Conservation (phyloP, 2,888 invertebrate species). For the Aquatica leii region DNA sequence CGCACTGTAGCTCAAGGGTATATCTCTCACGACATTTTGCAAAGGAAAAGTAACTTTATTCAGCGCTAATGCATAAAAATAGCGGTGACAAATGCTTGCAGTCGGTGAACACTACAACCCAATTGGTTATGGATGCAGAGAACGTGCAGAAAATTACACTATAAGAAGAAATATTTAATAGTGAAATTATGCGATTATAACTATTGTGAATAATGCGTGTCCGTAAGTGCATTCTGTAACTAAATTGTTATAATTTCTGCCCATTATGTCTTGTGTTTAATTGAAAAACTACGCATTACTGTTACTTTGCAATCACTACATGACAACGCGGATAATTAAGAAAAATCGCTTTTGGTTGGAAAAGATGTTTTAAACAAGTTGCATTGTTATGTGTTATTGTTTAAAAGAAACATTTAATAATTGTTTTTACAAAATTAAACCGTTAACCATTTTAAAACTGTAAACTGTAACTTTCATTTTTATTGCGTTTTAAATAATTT, state of each 20-base stretch:
- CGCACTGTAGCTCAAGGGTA: conserved; percentile 42
- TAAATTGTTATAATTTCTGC: conserved; percentile 33
- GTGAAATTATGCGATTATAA: conserved; percentile 42
- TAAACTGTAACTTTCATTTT: too few species aligned
- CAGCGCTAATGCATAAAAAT: conserved; percentile 34
- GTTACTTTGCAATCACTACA: not conserved
- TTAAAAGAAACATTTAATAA: too few species aligned
- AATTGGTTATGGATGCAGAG: conserved; percentile 38
- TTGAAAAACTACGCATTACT: conserved; percentile 8
- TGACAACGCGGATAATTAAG: too few species aligned
- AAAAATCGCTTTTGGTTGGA: too few species aligned
- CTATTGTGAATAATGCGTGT: conserved; percentile 45
- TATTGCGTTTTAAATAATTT: too few species aligned
- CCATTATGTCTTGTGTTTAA: conserved; percentile 21
- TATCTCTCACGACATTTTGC: conserved; percentile 38
- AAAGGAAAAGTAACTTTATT: conserved; percentile 27
- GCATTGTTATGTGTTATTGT: too few species aligned
- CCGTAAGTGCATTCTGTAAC: conserved; percentile 42
- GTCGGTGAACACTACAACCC: conserved; percentile 36
- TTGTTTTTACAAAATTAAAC: too few species aligned
- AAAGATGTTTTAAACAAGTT: too few species aligned
- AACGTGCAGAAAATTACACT: conserved; percentile 46
- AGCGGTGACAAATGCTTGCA: conserved; percentile 38
- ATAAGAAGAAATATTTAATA: conserved; percentile 39
- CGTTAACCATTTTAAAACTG: too few species aligned